Evolutionary conservation across 2,797 vertebrate genomes (phyloP).

Genomic region (Hyperoplus immaculatus): DNA sequence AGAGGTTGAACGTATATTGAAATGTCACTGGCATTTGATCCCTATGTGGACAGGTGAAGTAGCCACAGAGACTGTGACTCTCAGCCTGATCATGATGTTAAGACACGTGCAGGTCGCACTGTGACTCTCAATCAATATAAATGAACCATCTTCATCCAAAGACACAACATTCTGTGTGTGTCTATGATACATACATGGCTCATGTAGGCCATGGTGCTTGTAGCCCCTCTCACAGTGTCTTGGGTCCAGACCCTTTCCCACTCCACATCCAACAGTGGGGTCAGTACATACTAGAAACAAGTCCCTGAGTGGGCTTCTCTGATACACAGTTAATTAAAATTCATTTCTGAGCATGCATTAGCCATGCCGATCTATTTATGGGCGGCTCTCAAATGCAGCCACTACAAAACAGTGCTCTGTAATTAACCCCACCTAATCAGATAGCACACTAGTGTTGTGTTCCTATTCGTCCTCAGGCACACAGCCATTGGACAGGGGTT

Average conservation of each 20-base stretch:
- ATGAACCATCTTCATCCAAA: constrained; percentile 66
- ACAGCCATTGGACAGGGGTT: constrained; percentile 84
- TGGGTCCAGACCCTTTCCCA: constrained; percentile 66
- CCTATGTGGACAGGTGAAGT: constrained; percentile 3
- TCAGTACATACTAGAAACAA: constrained; percentile 79
- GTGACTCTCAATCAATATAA: constrained; percentile 63
- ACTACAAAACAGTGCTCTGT: constrained; percentile 88
- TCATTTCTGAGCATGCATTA: constrained; percentile 87
- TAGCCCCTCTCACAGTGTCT: constrained; percentile 58
- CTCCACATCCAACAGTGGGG: constrained; percentile 70
- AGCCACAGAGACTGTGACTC: constrained; percentile 17
- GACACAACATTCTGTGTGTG: constrained; percentile 52
- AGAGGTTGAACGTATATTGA: constrained; percentile 20
- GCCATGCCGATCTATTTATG: constrained; percentile 88
- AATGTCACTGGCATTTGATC: constrained; percentile 7
- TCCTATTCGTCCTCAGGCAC: constrained; percentile 86
- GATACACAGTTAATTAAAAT: constrained; percentile 88
- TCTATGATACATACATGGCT: constrained; percentile 32
- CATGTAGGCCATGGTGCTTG: constrained; percentile 48
- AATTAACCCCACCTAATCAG: constrained; percentile 91
- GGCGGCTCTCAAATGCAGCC: constrained; percentile 85
- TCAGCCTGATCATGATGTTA: constrained; percentile 35
- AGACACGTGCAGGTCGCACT: constrained; percentile 37
- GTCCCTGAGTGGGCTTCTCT: constrained; percentile 78
- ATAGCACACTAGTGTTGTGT: constrained; percentile 85